These are phyloP conservation scores for Mobula hypostoma DNA, from an alignment of 2,113 vertebrate genomes.

Conservation along the genomic window DNA sequence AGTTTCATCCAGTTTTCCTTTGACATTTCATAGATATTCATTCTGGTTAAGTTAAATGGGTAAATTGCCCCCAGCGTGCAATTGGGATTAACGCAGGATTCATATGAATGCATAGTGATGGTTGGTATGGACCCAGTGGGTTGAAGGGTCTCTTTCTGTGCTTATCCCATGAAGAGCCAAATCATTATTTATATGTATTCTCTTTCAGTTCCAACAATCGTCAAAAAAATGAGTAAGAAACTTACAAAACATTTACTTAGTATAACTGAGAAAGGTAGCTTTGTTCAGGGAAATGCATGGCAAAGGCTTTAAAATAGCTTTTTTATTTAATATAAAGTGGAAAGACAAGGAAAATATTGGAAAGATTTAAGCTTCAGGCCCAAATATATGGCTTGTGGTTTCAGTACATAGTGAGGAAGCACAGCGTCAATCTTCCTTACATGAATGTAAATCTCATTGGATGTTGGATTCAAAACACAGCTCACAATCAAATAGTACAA, in stretches of 20 bases:
- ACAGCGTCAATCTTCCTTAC: neutral
- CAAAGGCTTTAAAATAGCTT: neutral
- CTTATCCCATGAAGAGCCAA: neutral
- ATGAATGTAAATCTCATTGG: neutral
- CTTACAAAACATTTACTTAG: neutral
- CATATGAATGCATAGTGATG: too few relatives aligned
- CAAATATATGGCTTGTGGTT: neutral
- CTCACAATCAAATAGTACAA: neutral
- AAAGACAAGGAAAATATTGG: neutral
- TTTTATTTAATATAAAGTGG: neutral
- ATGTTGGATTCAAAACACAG: neutral
- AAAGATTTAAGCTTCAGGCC: neutral
- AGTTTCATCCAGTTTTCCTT: too few relatives aligned
- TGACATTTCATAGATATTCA: too few relatives aligned
- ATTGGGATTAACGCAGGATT: too few relatives aligned
- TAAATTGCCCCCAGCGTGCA: too few relatives aligned
- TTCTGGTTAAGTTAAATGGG: too few relatives aligned
- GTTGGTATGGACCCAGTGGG: too few relatives aligned
- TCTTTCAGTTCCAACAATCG: neutral
- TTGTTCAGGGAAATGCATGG: neutral
- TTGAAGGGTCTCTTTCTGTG: too few relatives aligned
- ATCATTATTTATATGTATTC: neutral
- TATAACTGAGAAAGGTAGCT: neutral
- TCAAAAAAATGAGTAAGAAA: neutral
- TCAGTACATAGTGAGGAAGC: neutral